A percentile compares a stretch with the other conserved stretches of the same genome.
These are phyloP conservation scores for Neogobius melanostomus DNA, from an alignment of 2,113 vertebrate species.

Conservation along the genomic window DNA sequence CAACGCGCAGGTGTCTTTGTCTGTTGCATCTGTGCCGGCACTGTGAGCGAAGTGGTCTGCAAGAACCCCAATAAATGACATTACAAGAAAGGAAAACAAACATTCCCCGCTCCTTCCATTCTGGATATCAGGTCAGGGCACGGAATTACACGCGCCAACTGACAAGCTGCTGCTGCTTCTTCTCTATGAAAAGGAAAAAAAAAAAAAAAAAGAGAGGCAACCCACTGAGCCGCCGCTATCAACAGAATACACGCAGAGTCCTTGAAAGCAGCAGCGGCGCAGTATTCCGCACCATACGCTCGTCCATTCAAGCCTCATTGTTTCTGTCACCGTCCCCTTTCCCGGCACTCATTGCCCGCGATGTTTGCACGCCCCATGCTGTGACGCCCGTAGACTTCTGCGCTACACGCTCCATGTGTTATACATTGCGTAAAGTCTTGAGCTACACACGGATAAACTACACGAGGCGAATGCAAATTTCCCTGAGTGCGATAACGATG, in stretches of 20 bases:
- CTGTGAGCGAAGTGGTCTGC: not conserved
- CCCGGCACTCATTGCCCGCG: not conserved
- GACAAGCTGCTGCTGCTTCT: not conserved
- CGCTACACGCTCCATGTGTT: not conserved
- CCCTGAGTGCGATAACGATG: not conserved
- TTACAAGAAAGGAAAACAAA: not conserved
- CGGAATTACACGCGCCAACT: not conserved
- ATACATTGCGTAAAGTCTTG: not conserved
- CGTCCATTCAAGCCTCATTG: not conserved
- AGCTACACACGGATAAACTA: not conserved
- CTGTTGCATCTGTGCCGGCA: too few species aligned
- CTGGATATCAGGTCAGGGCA: not conserved
- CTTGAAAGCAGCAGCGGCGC: not conserved
- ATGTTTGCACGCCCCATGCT: not conserved
- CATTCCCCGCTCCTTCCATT: slow-evolving; percentile 5
- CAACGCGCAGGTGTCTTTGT: not conserved
- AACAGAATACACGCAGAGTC: slow-evolving; percentile 5
- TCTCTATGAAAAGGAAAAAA: not conserved
- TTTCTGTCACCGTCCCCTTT: not conserved
- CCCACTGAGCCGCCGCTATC: not conserved
- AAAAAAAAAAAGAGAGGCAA: not conserved
- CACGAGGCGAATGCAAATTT: not conserved
- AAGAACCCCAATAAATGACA: slow-evolving; percentile 10
- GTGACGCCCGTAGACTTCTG: not conserved
- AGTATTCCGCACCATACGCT: not conserved